Conservation (phyloP, 1,140 invertebrate genomes). For the Eurosta solidaginis region DNA sequence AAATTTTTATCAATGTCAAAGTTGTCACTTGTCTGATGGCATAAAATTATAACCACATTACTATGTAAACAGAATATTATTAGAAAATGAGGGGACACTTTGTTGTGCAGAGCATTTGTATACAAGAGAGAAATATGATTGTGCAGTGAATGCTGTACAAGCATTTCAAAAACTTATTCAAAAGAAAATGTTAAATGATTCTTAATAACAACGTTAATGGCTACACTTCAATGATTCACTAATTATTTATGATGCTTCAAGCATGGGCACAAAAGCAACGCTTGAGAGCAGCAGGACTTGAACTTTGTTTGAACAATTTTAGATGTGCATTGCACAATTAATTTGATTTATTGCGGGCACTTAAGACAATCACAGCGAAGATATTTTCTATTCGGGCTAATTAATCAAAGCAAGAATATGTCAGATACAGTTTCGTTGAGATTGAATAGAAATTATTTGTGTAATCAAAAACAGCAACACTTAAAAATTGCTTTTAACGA, state of each 20-base stretch:
- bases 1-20: slow-evolving; percentile 11
- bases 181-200: background rate
- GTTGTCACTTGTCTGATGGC: slow-evolving; percentile 1
- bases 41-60: background rate
- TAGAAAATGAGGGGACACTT: background rate
- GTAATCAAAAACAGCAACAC: background rate
- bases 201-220: background rate
- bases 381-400: background rate
- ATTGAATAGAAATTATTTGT: slow-evolving; percentile 20
- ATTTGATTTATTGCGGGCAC: slow-evolving; percentile 21
- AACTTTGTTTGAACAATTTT: slow-evolving; percentile 1
- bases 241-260: background rate
- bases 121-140: background rate
- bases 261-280: background rate
- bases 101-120: background rate
- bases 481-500: background rate
- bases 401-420: background rate
- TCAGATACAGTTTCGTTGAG: background rate
- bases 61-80: background rate
- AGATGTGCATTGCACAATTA: background rate
- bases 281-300: background rate
- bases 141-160: background rate
- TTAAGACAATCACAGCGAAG: background rate
- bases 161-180: background rate
- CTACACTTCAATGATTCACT: background rate